A percentile compares a stretch with the other conserved stretches of the same genome.
These are phyloP conservation scores for Seira sanloemensis DNA, from an alignment of 2,888 invertebrate genomes.

Conservation along the genomic window DNA sequence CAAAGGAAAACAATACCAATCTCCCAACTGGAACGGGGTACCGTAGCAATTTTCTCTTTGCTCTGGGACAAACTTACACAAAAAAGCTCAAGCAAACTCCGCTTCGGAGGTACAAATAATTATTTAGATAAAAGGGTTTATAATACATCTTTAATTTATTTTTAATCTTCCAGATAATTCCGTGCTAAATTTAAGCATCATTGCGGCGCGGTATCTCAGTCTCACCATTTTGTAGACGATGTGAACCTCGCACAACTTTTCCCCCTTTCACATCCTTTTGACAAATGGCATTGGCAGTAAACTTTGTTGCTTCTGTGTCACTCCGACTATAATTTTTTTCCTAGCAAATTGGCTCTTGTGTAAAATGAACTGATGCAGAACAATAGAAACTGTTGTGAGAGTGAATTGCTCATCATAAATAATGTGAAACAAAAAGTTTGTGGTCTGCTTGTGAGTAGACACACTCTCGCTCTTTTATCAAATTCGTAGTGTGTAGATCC, in stretches of 20 bases:
- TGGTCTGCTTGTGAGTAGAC: background rate
- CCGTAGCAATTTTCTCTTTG: background rate
- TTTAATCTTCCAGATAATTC: conserved; percentile 2
- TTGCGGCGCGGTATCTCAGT: too few relatives aligned
- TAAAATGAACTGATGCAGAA: background rate
- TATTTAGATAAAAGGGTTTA: too few relatives aligned
- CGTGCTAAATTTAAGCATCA: too few relatives aligned
- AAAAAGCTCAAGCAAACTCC: too few relatives aligned
- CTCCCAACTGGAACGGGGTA: background rate
- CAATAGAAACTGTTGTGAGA: background rate
- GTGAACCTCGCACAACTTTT: too few relatives aligned
- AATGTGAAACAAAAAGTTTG: background rate
- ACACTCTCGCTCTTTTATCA: background rate
- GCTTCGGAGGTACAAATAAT: too few relatives aligned
- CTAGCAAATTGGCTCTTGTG: background rate
- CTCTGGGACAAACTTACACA: too few relatives aligned
- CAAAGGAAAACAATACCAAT: background rate
- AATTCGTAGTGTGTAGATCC: background rate
- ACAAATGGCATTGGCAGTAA: background rate
- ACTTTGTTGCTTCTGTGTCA: background rate
- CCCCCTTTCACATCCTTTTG: background rate
- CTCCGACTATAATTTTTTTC: background rate
- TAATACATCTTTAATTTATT: background rate
- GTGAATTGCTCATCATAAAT: conserved; percentile 22
- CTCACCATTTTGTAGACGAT: too few relatives aligned